phyloP scores from a whole-genome alignment of 2,888 invertebrate genomes.

The Oscheius sp. region DNA sequence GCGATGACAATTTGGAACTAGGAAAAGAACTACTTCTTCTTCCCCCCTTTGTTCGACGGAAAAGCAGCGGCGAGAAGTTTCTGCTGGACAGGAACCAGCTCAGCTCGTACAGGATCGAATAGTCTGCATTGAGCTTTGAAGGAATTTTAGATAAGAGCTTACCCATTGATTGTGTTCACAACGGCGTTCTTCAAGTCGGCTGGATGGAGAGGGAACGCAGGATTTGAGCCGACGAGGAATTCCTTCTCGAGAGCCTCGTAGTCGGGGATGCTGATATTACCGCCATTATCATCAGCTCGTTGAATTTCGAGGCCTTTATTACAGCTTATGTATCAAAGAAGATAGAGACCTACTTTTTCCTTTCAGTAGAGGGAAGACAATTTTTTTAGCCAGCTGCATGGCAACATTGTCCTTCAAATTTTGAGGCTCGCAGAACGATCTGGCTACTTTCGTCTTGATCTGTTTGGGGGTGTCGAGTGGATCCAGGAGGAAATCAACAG shows the following conservation, averaged over 20 bases:
- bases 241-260: constrained; percentile 85
- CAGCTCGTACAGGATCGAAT: constrained; percentile 52
- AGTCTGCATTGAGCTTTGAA: constrained; percentile 39
- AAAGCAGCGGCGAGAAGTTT: constrained; percentile 58
- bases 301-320: constrained; percentile 57
- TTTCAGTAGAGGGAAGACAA: constrained; percentile 63
- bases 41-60: constrained; percentile 48
- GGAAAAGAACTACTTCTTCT: constrained; percentile 38
- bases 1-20: background rate
- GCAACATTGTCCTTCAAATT: constrained; percentile 68
- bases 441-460: constrained; percentile 63
- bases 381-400: constrained; percentile 56
- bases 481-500: constrained; percentile 62
- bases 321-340: background rate
- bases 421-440: constrained; percentile 69
- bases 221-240: constrained; percentile 79
- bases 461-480: constrained; percentile 69
- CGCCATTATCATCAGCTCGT: constrained; percentile 81
- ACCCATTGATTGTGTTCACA: constrained; percentile 85
- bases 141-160: background rate
- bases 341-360: constrained; percentile 26
- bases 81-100: constrained; percentile 46
- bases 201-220: constrained; percentile 81
- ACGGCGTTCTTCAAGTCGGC: constrained; percentile 90
- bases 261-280: constrained; percentile 81